These are phyloP conservation scores for Listrodromus nycthemerus DNA, from an alignment of 2,888 invertebrate genomes.

Conservation along the genomic window DNA sequence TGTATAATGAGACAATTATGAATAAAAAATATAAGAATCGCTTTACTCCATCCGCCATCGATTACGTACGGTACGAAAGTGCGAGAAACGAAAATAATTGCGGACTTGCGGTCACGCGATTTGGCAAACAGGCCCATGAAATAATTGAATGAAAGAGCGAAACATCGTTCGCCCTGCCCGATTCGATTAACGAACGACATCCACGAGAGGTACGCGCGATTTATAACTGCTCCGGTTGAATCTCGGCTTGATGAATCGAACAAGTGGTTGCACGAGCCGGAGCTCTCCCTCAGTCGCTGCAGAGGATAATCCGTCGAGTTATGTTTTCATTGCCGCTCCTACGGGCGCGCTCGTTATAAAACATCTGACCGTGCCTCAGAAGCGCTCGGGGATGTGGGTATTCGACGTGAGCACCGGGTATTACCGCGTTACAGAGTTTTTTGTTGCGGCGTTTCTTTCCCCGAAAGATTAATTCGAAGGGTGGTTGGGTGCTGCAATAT, in stretches of 20 bases:
- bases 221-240: conserved; percentile 56
- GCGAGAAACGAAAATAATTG: too few relatives aligned
- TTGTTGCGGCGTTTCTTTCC: conserved; percentile 14
- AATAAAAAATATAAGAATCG: too few relatives aligned
- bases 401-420: conserved; percentile 24
- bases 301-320: conserved; percentile 61
- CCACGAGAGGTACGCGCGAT: conserved; percentile 49
- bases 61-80: too few relatives aligned
- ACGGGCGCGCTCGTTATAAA: conserved; percentile 19
- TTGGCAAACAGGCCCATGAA: too few relatives aligned
- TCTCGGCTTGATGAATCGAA: conserved; percentile 67
- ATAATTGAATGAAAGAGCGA: too few relatives aligned
- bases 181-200: conserved; percentile 52
- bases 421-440: conserved; percentile 18
- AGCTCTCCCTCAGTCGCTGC: conserved; percentile 43
- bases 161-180: conserved; percentile 14
- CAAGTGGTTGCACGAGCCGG: conserved; percentile 60
- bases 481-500: not conserved
- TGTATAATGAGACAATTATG: too few relatives aligned
- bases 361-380: conserved; percentile 33
- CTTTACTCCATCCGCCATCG: too few relatives aligned
- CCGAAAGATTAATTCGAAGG: conserved; percentile 12
- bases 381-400: conserved; percentile 5
- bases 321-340: conserved; percentile 52
- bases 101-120: too few relatives aligned